phyloP scores from a whole-genome alignment of 2,113 vertebrate genomes.

The Picathartes gymnocephalus region DNA sequence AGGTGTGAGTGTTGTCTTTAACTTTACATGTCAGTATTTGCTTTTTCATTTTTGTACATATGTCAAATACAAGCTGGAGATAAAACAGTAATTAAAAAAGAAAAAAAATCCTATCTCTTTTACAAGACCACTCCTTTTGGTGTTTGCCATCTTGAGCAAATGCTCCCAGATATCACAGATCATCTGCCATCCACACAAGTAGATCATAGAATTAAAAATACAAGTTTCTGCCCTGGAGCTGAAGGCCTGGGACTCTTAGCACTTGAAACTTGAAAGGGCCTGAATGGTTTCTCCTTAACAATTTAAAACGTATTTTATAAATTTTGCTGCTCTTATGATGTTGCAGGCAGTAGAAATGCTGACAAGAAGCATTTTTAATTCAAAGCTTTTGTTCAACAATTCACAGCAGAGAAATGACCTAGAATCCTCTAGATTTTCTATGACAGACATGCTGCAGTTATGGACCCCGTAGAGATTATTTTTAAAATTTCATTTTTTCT shows the following conservation, averaged over 20 bases:
- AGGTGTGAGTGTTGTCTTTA: not conserved
- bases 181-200: not conserved
- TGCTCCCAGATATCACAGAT: not conserved
- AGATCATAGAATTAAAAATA: not conserved
- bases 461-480: not conserved
- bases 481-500: not conserved
- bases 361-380: not conserved
- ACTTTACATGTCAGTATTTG: not conserved
- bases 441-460: not conserved
- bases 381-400: not conserved
- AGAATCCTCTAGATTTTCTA: not conserved
- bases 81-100: not conserved
- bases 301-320: not conserved
- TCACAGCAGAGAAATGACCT: conserved; percentile 10
- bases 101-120: not conserved
- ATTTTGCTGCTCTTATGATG: not conserved
- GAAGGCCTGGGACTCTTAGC: not conserved
- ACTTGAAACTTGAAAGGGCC: not conserved
- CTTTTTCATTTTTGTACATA: not conserved
- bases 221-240: not conserved
- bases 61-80: not conserved
- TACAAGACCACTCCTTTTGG: not conserved
- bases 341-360: not conserved
- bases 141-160: not conserved
- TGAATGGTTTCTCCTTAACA: not conserved